Evolutionary conservation across 2,797 vertebrate genomes (phyloP).

Genomic region (Acrossocheilus wenchowensis): DNA sequence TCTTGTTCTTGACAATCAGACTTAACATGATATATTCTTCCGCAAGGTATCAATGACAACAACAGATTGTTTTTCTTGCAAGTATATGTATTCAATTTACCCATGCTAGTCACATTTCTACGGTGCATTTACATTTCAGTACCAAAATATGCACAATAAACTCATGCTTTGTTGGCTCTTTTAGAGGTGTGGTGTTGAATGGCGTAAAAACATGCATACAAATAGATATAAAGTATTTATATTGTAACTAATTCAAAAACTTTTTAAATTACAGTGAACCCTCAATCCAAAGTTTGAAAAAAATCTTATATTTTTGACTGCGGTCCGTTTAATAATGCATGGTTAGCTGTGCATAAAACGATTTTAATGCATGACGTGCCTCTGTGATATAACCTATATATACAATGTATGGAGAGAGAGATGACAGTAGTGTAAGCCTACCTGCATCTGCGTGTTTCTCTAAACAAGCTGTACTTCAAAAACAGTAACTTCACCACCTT

Average conservation of each 20-base stretch:
- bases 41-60: not conserved
- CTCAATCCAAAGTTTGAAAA: not conserved
- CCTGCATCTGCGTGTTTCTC: too few relatives aligned
- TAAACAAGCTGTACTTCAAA: too few relatives aligned
- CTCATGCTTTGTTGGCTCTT: slow-evolving; percentile 38
- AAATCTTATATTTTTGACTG: too few relatives aligned
- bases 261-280: not conserved
- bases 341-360: too few relatives aligned
- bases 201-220: not conserved
- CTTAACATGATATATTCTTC: slow-evolving; percentile 42
- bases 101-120: slow-evolving; percentile 31
- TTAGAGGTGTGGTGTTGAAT: slow-evolving; percentile 9
- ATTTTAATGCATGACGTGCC: too few relatives aligned
- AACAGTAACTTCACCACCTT: too few relatives aligned
- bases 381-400: too few relatives aligned
- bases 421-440: too few relatives aligned
- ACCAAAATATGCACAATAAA: slow-evolving; percentile 61
- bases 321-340: too few relatives aligned
- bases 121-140: slow-evolving; percentile 42
- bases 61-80: slow-evolving; percentile 42
- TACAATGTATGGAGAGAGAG: too few relatives aligned
- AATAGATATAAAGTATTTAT: not conserved
- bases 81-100: slow-evolving; percentile 47
- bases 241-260: not conserved
- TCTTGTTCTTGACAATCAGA: slow-evolving; percentile 66